These are phyloP conservation scores for Scaptomyza tumidula DNA, from an alignment of 2,888 invertebrate species.

Conservation along the genomic window DNA sequence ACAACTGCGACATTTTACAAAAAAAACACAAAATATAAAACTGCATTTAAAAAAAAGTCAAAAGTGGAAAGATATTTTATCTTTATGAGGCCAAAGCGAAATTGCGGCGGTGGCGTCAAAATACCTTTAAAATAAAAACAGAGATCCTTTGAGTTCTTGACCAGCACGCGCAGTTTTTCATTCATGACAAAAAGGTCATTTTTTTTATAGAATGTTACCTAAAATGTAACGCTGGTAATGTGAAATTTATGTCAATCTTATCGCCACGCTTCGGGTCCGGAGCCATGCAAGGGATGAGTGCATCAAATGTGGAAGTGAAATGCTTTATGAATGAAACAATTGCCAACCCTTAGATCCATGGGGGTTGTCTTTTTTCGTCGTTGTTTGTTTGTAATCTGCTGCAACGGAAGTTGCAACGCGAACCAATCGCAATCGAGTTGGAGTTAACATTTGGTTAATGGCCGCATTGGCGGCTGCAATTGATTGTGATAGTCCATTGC, in stretches of 20 bases:
- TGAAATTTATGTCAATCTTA: slow-evolving; percentile 77
- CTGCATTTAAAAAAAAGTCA: slow-evolving; percentile 43
- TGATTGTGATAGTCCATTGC: slow-evolving; percentile 48
- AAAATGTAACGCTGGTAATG: slow-evolving; percentile 64
- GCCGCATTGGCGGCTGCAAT: slow-evolving; percentile 63
- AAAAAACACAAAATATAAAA: slow-evolving; percentile 21
- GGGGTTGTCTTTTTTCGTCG: slow-evolving; percentile 43
- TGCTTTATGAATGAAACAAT: slow-evolving; percentile 64
- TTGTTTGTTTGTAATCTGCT: slow-evolving; percentile 37
- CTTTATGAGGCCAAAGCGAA: slow-evolving; percentile 77
- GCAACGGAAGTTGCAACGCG: slow-evolving; percentile 43
- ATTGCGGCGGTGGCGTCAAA: slow-evolving; percentile 81
- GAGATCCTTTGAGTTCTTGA: slow-evolving; percentile 11
- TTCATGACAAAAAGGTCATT: slow-evolving; percentile 58
- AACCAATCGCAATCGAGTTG: slow-evolving; percentile 58
- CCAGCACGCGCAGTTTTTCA: slow-evolving; percentile 61
- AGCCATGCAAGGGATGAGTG: slow-evolving; percentile 42
- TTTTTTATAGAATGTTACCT: slow-evolving; percentile 36
- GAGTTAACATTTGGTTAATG: slow-evolving; percentile 69
- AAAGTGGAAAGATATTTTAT: slow-evolving; percentile 82
- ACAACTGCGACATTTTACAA: slow-evolving; percentile 37
- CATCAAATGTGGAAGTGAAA: slow-evolving; percentile 55
- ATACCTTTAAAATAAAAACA: slow-evolving; percentile 63
- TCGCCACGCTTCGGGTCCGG: slow-evolving; percentile 52
- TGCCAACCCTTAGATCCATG: slow-evolving; percentile 46